phyloP scores from a whole-genome alignment of 2,113 vertebrate genomes.

The Ophiodon elongatus region DNA sequence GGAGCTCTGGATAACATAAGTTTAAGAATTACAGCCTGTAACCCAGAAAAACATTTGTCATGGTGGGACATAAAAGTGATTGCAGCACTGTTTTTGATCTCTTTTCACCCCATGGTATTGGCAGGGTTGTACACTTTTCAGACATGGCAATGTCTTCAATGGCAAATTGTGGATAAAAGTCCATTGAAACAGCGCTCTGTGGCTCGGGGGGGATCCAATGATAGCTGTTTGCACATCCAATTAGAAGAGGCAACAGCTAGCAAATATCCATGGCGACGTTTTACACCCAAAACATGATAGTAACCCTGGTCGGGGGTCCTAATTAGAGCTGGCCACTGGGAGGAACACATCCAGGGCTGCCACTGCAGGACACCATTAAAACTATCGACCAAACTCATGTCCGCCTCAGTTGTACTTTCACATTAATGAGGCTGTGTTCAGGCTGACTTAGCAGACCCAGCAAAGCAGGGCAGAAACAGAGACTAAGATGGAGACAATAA shows the following conservation, averaged over 20 bases:
- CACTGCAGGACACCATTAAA: conserved; percentile 2
- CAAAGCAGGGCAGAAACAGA: conserved; percentile 4
- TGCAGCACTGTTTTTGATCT: neutral
- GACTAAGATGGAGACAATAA: conserved; percentile 8
- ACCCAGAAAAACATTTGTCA: conserved; percentile 4
- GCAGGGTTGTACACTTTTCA: neutral
- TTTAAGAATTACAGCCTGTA: conserved; percentile 3
- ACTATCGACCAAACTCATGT: neutral
- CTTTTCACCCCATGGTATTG: neutral
- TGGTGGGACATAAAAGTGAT: neutral
- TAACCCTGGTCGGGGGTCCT: neutral
- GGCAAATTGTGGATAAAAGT: neutral
- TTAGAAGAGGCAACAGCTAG: neutral
- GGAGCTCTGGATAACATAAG: conserved; percentile 13
- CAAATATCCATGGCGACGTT: neutral
- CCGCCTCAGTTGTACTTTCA: neutral
- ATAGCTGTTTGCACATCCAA: neutral
- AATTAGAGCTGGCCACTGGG: neutral
- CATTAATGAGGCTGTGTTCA: conserved; percentile 3
- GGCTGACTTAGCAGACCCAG: neutral
- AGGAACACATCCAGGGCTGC: neutral
- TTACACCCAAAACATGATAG: conserved; percentile 2
- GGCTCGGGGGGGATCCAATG: neutral
- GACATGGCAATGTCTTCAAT: neutral
- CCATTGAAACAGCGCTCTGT: neutral